Conservation (phyloP, 1,140 invertebrate species). For the Sarcophaga peregrina region DNA sequence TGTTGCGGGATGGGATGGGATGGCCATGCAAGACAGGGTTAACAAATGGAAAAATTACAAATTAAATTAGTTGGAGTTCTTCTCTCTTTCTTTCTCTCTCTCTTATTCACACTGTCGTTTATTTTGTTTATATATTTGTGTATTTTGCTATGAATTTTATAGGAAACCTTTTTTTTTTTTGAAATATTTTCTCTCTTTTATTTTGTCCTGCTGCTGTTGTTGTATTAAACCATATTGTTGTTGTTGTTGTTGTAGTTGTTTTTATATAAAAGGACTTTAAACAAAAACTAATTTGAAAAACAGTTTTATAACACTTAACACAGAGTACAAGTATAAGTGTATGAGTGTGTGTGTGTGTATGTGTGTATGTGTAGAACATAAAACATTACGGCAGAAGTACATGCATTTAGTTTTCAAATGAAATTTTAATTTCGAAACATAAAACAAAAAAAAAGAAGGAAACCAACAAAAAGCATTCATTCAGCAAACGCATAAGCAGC, state of each 20-base stretch:
- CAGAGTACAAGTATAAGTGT: no score
- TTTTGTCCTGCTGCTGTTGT: no score
- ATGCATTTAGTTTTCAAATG: slow-evolving; percentile 22
- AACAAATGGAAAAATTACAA: background rate
- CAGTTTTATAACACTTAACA: background rate
- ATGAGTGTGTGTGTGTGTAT: no score
- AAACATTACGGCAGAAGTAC: background rate
- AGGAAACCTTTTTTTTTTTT: no score
- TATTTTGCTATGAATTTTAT: no score
- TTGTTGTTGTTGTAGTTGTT: background rate
- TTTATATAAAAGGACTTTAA: background rate
- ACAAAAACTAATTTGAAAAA: slow-evolving; percentile 26
- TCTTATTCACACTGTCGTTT: no score
- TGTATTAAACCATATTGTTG: no score
- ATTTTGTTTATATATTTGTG: no score
- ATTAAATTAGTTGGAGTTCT: slow-evolving; percentile 1
- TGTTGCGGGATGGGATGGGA: background rate
- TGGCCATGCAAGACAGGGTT: background rate
- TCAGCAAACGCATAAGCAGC: no score
- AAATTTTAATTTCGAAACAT: slow-evolving; percentile 7
- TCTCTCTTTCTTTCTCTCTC: background rate
- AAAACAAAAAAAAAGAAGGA: background rate
- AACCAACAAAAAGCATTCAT: no score
- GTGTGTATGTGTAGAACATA: background rate
- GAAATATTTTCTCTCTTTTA: no score